These are phyloP conservation scores for Maconellicoccus hirsutus DNA, from an alignment of 1,140 invertebrate genomes.

Conservation along the genomic window DNA sequence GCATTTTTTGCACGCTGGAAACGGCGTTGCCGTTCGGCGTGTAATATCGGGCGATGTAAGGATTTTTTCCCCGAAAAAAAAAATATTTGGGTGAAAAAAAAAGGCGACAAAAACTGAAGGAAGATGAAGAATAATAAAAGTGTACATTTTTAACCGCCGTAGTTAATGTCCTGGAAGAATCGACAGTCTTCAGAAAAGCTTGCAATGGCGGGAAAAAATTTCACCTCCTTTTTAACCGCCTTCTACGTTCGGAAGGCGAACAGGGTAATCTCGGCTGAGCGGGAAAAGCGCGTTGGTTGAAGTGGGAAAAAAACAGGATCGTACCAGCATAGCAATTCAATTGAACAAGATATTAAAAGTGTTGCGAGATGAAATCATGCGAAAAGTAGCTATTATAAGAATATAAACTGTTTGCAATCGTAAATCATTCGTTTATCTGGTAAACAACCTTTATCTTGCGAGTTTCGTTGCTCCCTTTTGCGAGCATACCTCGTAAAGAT, in stretches of 20 bases:
- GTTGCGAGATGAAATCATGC: constrained; percentile 18
- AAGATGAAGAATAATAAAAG: constrained; percentile 22
- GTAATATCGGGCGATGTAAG: constrained; percentile 18
- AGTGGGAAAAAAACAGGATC: background rate
- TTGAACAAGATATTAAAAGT: constrained; percentile 22
- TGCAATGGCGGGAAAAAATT: constrained; percentile 12
- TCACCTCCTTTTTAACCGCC: constrained; percentile 6
- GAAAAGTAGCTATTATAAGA: constrained; percentile 21
- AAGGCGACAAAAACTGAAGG: constrained; percentile 22
- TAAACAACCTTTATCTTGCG: background rate
- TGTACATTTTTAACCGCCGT: constrained; percentile 22
- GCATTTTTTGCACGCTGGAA: constrained; percentile 1
- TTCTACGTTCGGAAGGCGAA: background rate
- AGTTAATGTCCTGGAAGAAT: constrained; percentile 19
- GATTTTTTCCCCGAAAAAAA: no score
- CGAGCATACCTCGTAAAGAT: background rate
- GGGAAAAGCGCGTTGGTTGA: no score
- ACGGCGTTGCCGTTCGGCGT: background rate
- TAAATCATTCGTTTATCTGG: constrained; percentile 16
- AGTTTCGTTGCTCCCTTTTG: background rate
- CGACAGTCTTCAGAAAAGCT: constrained; percentile 21
- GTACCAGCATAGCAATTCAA: background rate
- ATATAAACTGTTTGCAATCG: constrained; percentile 10
- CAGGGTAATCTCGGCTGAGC: no score
- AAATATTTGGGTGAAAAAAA: no score